These are phyloP conservation scores for Drosophila anomelani DNA, from an alignment of 2,888 invertebrate species.

Conservation along the genomic window DNA sequence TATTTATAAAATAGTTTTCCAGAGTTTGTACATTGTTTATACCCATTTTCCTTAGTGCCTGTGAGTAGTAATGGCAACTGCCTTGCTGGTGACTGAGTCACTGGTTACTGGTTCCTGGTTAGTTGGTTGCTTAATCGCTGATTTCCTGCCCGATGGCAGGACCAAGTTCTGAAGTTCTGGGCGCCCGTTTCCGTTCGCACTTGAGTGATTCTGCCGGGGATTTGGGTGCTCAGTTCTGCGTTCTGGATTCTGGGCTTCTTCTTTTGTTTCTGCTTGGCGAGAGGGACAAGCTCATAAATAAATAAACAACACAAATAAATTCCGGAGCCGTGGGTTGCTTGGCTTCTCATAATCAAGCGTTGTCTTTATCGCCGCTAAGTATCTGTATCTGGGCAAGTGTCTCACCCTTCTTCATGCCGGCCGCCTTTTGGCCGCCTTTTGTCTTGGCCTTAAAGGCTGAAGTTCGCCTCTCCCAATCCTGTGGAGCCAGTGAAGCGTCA, in stretches of 20 bases:
- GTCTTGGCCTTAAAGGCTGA: constrained; percentile 16
- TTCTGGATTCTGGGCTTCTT: constrained; percentile 27
- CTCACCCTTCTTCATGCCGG: constrained; percentile 15
- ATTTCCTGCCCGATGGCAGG: constrained; percentile 72
- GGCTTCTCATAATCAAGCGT: constrained; percentile 72
- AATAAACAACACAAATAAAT: constrained; percentile 78
- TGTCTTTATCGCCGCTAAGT: constrained; percentile 77
- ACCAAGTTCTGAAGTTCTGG: constrained; percentile 69
- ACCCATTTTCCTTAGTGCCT: not conserved
- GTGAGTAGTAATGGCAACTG: not conserved
- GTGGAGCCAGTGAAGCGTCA: constrained; percentile 80
- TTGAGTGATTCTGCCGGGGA: constrained; percentile 73
- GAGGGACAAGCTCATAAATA: constrained; percentile 77
- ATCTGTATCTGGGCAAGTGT: constrained; percentile 62
- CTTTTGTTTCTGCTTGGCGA: constrained; percentile 74
- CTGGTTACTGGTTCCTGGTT: constrained; percentile 55
- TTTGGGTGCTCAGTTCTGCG: constrained; percentile 50
- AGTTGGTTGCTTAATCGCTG: constrained; percentile 78
- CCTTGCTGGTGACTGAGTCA: constrained; percentile 30
- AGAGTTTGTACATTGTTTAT: accelerated
- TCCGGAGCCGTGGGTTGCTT: constrained; percentile 60
- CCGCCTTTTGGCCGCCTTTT: constrained; percentile 56
- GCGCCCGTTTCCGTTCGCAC: constrained; percentile 76
- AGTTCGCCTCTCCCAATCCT: not conserved
- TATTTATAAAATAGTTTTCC: not conserved